Evolutionary conservation across 2,888 invertebrate genomes (phyloP).

Genomic region (Phaedon cochleariae): DNA sequence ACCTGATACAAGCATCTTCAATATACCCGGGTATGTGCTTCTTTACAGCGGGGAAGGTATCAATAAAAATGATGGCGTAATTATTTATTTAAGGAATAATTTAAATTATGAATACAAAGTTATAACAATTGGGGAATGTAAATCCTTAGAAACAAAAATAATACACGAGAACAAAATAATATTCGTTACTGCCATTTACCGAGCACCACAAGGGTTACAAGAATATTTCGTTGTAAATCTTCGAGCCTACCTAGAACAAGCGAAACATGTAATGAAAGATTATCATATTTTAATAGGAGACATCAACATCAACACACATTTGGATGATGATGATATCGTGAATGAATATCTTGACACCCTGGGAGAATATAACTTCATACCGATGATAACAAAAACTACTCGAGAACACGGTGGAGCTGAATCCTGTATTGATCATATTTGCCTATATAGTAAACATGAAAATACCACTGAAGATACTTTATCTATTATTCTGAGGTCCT

Average conservation of each 20-base stretch:
- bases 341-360: slow-evolving; percentile 3
- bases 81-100: not conserved
- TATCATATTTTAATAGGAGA: not conserved
- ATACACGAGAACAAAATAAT: not conserved
- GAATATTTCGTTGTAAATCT: not conserved
- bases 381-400: not conserved
- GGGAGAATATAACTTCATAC: slow-evolving; percentile 6
- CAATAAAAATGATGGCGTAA: not conserved
- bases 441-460: not conserved
- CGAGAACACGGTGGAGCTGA: not conserved
- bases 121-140: not conserved
- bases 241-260: not conserved
- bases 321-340: slow-evolving; percentile 7
- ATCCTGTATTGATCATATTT: slow-evolving; percentile 6
- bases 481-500: slow-evolving; percentile 6
- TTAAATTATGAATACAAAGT: not conserved
- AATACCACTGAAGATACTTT: not conserved
- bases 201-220: not conserved
- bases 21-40: not conserved
- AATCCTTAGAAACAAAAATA: not conserved
- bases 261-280: not conserved
- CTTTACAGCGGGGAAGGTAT: not conserved
- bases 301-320: not conserved
- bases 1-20: no score
- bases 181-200: not conserved